Base-by-base conservation (phyloP, 2,113 vertebrate genomes). In the Colaptes auratus region DNA sequence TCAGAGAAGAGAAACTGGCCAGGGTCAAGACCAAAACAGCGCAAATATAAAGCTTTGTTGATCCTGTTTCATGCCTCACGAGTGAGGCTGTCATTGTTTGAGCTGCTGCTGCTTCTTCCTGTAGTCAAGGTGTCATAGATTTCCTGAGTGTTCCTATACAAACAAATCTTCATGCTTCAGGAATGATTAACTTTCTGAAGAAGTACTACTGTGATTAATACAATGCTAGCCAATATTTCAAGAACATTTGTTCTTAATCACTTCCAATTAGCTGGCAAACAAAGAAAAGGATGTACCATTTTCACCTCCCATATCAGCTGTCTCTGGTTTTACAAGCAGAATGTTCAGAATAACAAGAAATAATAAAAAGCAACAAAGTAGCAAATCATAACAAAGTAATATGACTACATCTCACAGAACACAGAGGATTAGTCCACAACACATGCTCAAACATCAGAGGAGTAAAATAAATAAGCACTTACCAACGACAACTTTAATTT, bases 401-500 rank as follows among this genome's bases (percentile, higher is more conserved):
- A 24, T 1, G 28, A 61, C 13, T 24, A 13, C 11, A 31, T 10
- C 33, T 72, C 74, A 58, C 3, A 4, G 0, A 58, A 25, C 52
- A 58, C 48, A n/a, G 18, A 71, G 3, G 12, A 55, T n/a, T 18
- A 35, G 6, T 31, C 13, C 80, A 65, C 42, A 70, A 63, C 10
- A 48, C 6, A 36, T 13, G 35, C 17, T 76, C 46, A 48, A 36
- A 72, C 27, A 63, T 25, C 48, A 50, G 18, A 33, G 24, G 5
- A 42, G 18, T 52, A 58, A 76, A 81, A 50, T 9, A 63, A 80
- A 77, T 7, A 18, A n/a, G 24, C 59, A 96, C 98, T 89, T 96
- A 99, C 99, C 99, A 10, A 99, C 97, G 74, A 98, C 96, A 82
- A 99, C 93, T 81, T 90, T 98, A 84, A 99, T 97, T 82, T 92